phyloP scores from a whole-genome alignment of 2,113 vertebrate species.

The Typhlomys cinereus region DNA sequence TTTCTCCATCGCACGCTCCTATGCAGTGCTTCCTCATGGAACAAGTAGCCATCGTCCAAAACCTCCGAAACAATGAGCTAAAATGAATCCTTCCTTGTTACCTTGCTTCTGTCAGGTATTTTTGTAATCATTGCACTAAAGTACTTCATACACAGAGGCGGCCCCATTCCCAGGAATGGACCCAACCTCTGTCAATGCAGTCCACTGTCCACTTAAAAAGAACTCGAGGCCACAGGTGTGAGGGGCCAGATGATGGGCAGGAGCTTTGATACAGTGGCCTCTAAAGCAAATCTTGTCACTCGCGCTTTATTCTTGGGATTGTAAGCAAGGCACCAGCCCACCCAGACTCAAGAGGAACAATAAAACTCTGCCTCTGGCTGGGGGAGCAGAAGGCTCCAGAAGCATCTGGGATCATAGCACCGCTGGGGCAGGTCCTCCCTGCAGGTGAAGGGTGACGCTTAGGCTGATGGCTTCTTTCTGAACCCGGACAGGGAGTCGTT shows the following conservation, averaged over 20 bases:
- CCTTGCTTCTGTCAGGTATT: neutral
- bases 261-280: neutral
- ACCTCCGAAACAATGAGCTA: neutral
- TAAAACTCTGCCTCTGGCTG: neutral
- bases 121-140: neutral
- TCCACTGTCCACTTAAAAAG: accelerated
- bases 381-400: neutral
- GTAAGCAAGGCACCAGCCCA: neutral
- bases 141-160: too few relatives aligned
- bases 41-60: neutral
- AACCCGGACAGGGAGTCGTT: neutral
- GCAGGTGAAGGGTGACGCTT: neutral
- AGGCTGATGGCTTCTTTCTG: too few relatives aligned
- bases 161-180: accelerated
- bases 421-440: neutral
- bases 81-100: neutral
- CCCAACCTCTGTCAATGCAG: too few relatives aligned
- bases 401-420: neutral
- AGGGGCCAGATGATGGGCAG: neutral
- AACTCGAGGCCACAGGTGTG: neutral
- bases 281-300: neutral
- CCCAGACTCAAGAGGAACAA: neutral
- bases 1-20: neutral
- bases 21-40: neutral
- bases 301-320: neutral